Conservation (phyloP, 2,888 invertebrate species). For the Brachyopa scutellaris region DNA sequence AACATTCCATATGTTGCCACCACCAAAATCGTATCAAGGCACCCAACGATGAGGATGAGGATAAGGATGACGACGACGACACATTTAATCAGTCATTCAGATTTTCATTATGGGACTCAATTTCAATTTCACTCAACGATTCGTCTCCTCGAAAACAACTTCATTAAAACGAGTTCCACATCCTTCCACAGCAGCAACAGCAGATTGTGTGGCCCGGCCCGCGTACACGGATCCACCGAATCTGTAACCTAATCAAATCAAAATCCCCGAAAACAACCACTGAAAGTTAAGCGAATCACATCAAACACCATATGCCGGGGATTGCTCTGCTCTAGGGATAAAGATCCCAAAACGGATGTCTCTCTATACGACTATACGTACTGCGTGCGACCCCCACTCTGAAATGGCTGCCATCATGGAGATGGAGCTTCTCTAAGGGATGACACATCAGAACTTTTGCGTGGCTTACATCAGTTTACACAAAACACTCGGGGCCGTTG, state of each 20-base stretch:
- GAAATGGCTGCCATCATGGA: background rate
- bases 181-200: background rate
- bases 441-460: conserved; percentile 66
- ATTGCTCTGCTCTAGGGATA: conserved; percentile 49
- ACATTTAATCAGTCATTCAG: conserved; percentile 73
- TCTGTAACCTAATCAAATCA: conserved; percentile 71
- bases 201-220: conserved; percentile 50
- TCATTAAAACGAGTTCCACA: conserved; percentile 64
- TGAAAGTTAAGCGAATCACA: conserved; percentile 68
- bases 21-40: conserved; percentile 7
- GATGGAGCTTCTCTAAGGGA: conserved; percentile 38
- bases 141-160: conserved; percentile 69
- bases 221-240: conserved; percentile 49
- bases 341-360: conserved; percentile 51
- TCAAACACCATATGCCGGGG: conserved; percentile 68
- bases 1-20: conserved; percentile 71
- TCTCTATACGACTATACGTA: background rate
- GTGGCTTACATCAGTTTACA: conserved; percentile 66
- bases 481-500: conserved; percentile 30
- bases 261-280: conserved; percentile 61
- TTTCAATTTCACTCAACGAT: conserved; percentile 70
- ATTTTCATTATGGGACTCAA: conserved; percentile 72
- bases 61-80: conserved; percentile 59
- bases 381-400: background rate
- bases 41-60: background rate